A percentile compares a stretch with the other conserved stretches of the same genome.
Evolutionary conservation across 53 echinoderm and acorn worm species (phyloP).

Genomic region (Holothuria leucospilota): DNA sequence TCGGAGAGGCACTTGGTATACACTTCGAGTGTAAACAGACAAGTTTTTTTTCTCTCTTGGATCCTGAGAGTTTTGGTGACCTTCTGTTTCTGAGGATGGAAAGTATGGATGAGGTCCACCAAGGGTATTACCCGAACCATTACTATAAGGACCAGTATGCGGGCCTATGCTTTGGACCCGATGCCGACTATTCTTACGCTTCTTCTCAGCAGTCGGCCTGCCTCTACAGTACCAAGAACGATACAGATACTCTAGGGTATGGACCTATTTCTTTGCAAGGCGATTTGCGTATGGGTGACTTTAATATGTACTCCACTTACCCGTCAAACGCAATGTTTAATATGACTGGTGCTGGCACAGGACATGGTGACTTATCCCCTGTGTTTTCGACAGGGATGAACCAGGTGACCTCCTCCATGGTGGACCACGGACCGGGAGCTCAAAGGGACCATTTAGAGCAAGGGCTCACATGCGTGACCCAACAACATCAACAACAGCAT

Average conservation of each 20-base stretch:
- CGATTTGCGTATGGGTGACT: slow-evolving; percentile 1
- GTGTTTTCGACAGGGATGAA: slow-evolving; percentile 17
- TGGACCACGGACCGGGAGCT: background rate
- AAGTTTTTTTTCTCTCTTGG: too few relatives aligned
- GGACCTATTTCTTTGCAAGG: background rate
- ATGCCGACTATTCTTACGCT: slow-evolving; percentile 19
- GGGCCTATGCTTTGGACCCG: slow-evolving; percentile 18
- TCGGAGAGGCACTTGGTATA: too few relatives aligned
- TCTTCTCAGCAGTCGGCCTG: slow-evolving; percentile 41
- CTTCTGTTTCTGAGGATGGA: too few relatives aligned
- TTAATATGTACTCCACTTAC: slow-evolving; percentile 8
- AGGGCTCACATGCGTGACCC: slow-evolving; percentile 24
- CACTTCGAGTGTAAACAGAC: too few relatives aligned
- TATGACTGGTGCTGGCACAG: background rate
- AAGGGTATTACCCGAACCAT: slow-evolving; percentile 47
- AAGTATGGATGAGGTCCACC: slow-evolving; percentile 36
- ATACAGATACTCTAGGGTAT: slow-evolving; percentile 1
- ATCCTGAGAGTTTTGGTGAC: too few relatives aligned
- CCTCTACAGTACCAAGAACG: slow-evolving; percentile 16
- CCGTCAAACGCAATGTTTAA: slow-evolving; percentile 21
- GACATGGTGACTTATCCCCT: slow-evolving; percentile 17
- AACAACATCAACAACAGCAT: slow-evolving; percentile 18
- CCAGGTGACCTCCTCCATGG: background rate
- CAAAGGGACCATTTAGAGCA: slow-evolving; percentile 37
- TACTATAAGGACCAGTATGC: slow-evolving; percentile 46